A percentile compares a stretch with the other conserved stretches of the same genome.
Evolutionary conservation across 2,113 vertebrate species (phyloP).

Genomic region (Procavia capensis): DNA sequence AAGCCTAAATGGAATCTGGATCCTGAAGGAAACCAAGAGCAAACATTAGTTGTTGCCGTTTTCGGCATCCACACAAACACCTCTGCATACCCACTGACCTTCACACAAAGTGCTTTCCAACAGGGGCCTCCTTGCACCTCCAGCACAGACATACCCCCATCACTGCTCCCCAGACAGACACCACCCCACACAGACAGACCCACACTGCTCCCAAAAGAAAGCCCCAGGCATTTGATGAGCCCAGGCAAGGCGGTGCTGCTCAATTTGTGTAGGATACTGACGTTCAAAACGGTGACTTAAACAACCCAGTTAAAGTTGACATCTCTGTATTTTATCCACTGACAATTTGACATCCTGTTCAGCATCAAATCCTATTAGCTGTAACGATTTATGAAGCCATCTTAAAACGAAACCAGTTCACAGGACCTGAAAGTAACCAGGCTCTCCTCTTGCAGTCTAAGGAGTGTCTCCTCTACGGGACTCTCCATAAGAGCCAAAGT

Average conservation of each 20-base stretch:
- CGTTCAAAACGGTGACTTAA: constrained; percentile 17
- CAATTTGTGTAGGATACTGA: not conserved
- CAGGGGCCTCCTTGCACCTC: not conserved
- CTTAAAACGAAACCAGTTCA: constrained; percentile 14
- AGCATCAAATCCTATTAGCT: not conserved
- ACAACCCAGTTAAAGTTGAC: constrained; percentile 33
- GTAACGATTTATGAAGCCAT: not conserved
- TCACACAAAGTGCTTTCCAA: not conserved
- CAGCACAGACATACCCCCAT: not conserved
- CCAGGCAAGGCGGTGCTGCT: not conserved
- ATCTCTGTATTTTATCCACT: constrained; percentile 54
- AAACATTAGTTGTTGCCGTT: constrained; percentile 51
- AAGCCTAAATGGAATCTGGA: constrained; percentile 56
- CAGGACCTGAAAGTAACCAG: constrained; percentile 58
- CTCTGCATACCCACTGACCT: accelerated
- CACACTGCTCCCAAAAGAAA: not conserved
- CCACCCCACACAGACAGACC: not conserved
- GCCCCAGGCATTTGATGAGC: constrained; percentile 14
- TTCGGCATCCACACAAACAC: not conserved
- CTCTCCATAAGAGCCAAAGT: constrained; percentile 60
- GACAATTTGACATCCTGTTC: not conserved
- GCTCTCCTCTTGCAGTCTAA: constrained; percentile 38
- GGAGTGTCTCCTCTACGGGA: constrained; percentile 52
- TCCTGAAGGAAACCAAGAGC: constrained; percentile 62
- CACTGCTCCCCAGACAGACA: not conserved